phyloP scores from a whole-genome alignment of 2,797 vertebrate species.

The Pangasius djambal region DNA sequence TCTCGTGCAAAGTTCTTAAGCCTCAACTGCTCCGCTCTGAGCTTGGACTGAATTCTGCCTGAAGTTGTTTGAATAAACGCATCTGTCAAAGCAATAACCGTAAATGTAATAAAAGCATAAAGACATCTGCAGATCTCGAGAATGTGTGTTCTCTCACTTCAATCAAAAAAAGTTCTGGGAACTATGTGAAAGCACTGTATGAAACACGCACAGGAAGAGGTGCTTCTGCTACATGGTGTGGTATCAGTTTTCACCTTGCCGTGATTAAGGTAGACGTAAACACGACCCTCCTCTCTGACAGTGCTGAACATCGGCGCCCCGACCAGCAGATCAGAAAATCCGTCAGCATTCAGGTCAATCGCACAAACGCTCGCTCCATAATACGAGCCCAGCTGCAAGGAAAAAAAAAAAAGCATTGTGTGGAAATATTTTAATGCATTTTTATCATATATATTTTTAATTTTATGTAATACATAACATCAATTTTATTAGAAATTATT shows the following conservation, averaged over 20 bases:
- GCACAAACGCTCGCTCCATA: slow-evolving; percentile 90
- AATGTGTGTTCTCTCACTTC: neutral
- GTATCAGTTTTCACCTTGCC: slow-evolving; percentile 77
- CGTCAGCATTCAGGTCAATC: slow-evolving; percentile 90
- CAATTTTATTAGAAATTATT: neutral
- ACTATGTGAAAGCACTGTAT: neutral
- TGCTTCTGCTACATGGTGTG: neutral
- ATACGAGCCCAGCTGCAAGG: slow-evolving; percentile 88
- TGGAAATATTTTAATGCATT: neutral
- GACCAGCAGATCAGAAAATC: slow-evolving; percentile 91
- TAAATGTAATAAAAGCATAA: neutral
- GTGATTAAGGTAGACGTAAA: slow-evolving; percentile 93
- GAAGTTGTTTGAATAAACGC: neutral
- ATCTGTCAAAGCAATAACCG: neutral
- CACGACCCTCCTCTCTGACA: slow-evolving; percentile 91
- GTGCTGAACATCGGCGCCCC: slow-evolving; percentile 90
- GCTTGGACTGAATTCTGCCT: neutral
- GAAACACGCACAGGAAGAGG: neutral
- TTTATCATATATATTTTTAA: neutral
- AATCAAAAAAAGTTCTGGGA: neutral
- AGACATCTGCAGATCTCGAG: neutral
- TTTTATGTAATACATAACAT: neutral
- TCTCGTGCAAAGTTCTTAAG: neutral
- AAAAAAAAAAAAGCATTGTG: neutral
- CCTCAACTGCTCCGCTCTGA: neutral